Conservation (phyloP, 2,113 vertebrate genomes). For the Brachyhypopomus gauderio region DNA sequence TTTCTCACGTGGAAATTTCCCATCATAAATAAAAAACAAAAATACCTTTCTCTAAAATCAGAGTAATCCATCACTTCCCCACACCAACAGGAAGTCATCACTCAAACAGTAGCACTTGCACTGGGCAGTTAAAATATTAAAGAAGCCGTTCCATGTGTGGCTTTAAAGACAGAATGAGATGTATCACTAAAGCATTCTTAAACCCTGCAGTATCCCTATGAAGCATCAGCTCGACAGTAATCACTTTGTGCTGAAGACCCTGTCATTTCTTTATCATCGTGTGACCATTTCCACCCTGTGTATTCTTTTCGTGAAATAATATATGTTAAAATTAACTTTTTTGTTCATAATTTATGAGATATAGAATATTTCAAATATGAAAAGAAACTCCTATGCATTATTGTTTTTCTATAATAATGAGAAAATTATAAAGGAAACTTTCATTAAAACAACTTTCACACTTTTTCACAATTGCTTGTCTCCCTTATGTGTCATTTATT, state of each 20-base stretch:
- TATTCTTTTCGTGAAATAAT: background rate
- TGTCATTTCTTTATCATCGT: background rate
- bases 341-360: background rate
- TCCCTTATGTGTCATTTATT: background rate
- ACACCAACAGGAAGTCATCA: background rate
- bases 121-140: background rate
- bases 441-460: background rate
- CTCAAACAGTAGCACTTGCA: background rate
- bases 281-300: background rate
- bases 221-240: background rate
- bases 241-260: background rate
- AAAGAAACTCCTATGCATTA: too few relatives aligned
- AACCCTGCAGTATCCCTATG: background rate
- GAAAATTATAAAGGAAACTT: too few relatives aligned
- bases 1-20: too few relatives aligned
- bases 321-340: background rate
- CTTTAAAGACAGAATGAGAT: constrained; percentile 15
- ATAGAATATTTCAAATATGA: background rate
- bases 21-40: too few relatives aligned
- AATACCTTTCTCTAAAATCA: background rate
- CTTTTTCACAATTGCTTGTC: background rate
- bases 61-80: background rate
- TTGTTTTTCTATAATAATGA: too few relatives aligned
- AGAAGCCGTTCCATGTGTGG: background rate
- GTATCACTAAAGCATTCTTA: background rate